Evolutionary conservation across 2,113 vertebrate species (phyloP).

Genomic region (Solea solea): DNA sequence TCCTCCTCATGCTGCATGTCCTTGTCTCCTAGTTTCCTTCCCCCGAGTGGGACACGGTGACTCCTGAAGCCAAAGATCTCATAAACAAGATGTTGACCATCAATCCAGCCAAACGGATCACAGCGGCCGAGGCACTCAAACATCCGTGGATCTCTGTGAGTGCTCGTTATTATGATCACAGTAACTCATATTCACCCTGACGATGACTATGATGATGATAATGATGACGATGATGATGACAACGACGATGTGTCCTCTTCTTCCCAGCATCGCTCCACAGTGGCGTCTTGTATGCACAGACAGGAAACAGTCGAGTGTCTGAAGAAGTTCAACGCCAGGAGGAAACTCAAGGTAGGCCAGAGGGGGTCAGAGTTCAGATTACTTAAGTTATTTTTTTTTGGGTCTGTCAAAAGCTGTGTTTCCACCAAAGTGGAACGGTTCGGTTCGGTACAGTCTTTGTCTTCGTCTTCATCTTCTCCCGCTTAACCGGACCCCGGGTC

Average conservation of each 20-base stretch:
- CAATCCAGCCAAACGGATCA: slow-evolving; percentile 94
- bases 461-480: too few relatives aligned
- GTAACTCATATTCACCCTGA: not conserved
- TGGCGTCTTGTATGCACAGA: slow-evolving; percentile 97
- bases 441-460: too few relatives aligned
- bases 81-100: slow-evolving; percentile 99
- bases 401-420: too few relatives aligned
- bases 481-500: too few relatives aligned
- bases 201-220: not conserved
- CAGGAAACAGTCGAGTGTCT: slow-evolving; percentile 97
- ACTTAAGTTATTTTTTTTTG: too few relatives aligned
- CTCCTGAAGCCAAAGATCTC: slow-evolving; percentile 95
- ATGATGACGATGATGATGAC: not conserved
- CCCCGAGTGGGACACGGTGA: slow-evolving; percentile 97
- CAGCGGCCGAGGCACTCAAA: slow-evolving; percentile 91
- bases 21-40: slow-evolving; percentile 87
- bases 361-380: not conserved
- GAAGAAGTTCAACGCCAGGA: slow-evolving; percentile 97
- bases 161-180: not conserved
- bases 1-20: too few relatives aligned
- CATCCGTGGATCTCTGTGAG: slow-evolving; percentile 96
- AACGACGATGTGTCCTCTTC: slow-evolving; percentile 9
- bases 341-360: slow-evolving; percentile 90
- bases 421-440: too few relatives aligned
- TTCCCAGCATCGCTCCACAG: slow-evolving; percentile 91